These are phyloP conservation scores for Trichoplusia ni DNA, from an alignment of 1,140 invertebrate species.

Conservation along the genomic window DNA sequence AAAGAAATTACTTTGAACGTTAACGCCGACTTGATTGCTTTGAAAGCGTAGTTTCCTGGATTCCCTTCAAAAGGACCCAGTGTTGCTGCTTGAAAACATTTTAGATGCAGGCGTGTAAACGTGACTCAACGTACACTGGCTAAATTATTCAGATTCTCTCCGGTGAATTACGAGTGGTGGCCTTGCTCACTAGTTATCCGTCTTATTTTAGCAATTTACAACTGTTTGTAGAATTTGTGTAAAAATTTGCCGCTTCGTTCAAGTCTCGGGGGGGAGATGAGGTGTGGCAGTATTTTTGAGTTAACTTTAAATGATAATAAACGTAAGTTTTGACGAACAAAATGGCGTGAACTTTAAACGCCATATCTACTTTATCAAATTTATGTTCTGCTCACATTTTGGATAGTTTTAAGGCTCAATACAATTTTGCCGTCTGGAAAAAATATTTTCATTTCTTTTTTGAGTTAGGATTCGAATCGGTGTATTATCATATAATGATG, in stretches of 20 bases:
- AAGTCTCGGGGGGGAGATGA: not conserved
- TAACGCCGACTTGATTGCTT: slow-evolving; percentile 70
- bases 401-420: too few relatives aligned
- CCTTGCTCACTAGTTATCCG: slow-evolving; percentile 29
- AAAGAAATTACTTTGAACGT: slow-evolving; percentile 70
- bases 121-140: slow-evolving; percentile 54
- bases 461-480: too few relatives aligned
- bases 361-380: too few relatives aligned
- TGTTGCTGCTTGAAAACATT: slow-evolving; percentile 55
- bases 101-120: slow-evolving; percentile 50
- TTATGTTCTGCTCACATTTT: too few relatives aligned
- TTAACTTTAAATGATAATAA: not conserved
- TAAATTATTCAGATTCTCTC: slow-evolving; percentile 58
- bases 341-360: too few relatives aligned
- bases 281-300: not conserved
- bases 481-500: too few relatives aligned
- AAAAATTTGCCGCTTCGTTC: slow-evolving; percentile 2
- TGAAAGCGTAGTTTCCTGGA: slow-evolving; percentile 61
- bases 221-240: slow-evolving; percentile 8
- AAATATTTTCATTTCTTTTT: too few relatives aligned
- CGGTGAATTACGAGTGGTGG: slow-evolving; percentile 47
- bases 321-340: too few relatives aligned
- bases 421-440: too few relatives aligned
- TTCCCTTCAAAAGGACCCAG: slow-evolving; percentile 55
- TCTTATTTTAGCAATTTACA: slow-evolving; percentile 33